These are phyloP conservation scores for Micrastur ruficollis DNA, from an alignment of 2,797 vertebrate genomes.

Conservation along the genomic window DNA sequence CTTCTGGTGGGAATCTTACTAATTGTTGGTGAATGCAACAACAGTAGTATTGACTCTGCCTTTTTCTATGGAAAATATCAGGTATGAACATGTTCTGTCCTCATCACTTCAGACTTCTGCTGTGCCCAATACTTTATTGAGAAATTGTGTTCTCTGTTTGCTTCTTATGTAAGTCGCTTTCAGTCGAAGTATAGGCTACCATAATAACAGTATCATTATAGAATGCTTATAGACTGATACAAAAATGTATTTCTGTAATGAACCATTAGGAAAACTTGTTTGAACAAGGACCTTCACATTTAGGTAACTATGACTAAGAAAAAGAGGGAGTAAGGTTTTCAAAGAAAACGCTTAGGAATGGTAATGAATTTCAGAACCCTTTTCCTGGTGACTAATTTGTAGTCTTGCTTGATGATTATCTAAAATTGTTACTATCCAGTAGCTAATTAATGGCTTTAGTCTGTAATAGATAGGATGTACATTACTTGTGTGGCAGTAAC, in stretches of 20 bases:
- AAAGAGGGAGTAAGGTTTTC: neutral
- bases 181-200: neutral
- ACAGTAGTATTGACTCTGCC: conserved; percentile 81
- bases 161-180: neutral
- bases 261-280: neutral
- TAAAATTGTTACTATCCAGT: neutral
- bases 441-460: conserved; percentile 5
- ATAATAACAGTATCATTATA: neutral
- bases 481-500: neutral
- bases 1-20: conserved; percentile 84
- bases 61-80: conserved; percentile 93
- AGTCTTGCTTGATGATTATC: neutral
- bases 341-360: neutral
- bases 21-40: conserved; percentile 79
- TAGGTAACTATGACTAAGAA: neutral
- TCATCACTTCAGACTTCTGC: neutral
- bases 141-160: neutral
- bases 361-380: neutral
- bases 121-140: neutral
- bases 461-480: neutral
- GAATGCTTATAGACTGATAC: neutral
- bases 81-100: conserved; percentile 72
- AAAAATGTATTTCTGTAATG: neutral
- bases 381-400: conserved; percentile 34
- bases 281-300: neutral